These are phyloP conservation scores for Chroicocephalus ridibundus DNA, from an alignment of 2,113 vertebrate species.

Conservation along the genomic window DNA sequence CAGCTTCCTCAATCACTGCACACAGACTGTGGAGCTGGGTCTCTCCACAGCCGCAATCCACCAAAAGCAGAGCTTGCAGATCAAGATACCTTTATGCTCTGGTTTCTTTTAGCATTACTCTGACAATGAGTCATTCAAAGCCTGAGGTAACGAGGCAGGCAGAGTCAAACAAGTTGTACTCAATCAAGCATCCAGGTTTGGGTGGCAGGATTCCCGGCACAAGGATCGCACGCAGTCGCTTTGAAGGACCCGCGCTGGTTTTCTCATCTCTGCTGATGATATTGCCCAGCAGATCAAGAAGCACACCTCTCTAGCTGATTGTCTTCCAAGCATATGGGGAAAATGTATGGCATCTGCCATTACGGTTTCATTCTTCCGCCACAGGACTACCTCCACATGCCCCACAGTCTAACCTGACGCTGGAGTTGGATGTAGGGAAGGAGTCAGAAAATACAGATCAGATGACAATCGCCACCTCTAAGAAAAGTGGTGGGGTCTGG, in stretches of 20 bases:
- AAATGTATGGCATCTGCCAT: neutral
- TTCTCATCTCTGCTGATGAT: neutral
- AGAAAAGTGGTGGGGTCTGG: neutral
- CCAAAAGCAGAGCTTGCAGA: neutral
- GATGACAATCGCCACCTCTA: neutral
- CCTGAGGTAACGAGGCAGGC: neutral
- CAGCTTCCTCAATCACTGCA: rapidly evolving
- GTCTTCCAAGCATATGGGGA: rapidly evolving
- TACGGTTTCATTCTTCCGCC: neutral
- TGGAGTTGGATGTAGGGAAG: neutral
- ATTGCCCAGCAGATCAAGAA: neutral
- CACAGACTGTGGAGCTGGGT: rapidly evolving
- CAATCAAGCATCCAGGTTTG: neutral
- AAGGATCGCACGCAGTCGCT: neutral
- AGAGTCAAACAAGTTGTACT: neutral
- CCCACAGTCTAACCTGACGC: rapidly evolving
- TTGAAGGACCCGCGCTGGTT: rapidly evolving
- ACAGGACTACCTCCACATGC: rapidly evolving
- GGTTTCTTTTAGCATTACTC: neutral
- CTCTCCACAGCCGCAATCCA: rapidly evolving
- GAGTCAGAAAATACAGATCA: neutral
- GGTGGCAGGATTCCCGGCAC: neutral
- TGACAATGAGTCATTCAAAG: conserved; percentile 13
- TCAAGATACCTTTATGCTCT: neutral
- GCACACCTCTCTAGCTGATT: rapidly evolving